A percentile compares a stretch with the other conserved stretches of the same genome.
Evolutionary conservation across 1,140 invertebrate species (phyloP).

Genomic region (Drosophila sulfurigaster): DNA sequence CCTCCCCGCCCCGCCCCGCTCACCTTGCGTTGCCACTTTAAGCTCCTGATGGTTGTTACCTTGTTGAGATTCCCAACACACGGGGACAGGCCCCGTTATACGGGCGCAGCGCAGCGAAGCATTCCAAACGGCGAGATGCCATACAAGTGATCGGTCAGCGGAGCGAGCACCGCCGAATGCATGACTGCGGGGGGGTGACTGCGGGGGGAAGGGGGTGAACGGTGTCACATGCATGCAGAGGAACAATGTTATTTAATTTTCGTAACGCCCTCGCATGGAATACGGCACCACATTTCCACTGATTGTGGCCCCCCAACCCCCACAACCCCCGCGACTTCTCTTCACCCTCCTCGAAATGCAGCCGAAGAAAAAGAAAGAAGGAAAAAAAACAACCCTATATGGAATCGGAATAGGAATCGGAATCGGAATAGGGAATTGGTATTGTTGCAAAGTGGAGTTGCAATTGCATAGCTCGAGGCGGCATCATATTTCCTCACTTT

Average conservation of each 20-base stretch:
- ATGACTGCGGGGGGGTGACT: background rate
- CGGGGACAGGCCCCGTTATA: slow-evolving; percentile 50
- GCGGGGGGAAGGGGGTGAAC: slow-evolving; percentile 18
- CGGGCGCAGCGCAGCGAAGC: slow-evolving; percentile 79
- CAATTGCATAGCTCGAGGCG: slow-evolving; percentile 42
- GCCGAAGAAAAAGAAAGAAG: background rate
- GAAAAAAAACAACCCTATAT: slow-evolving; percentile 16
- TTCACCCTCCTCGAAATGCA: background rate
- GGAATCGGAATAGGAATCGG: slow-evolving; percentile 8
- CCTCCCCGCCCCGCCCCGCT: slow-evolving; percentile 27
- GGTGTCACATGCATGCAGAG: slow-evolving; percentile 39
- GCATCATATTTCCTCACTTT: slow-evolving; percentile 65
- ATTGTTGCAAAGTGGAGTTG: slow-evolving; percentile 36
- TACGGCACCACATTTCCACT: slow-evolving; percentile 22
- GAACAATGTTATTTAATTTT: slow-evolving; percentile 41
- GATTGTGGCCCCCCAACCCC: slow-evolving; percentile 18
- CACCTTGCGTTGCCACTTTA: slow-evolving; percentile 34
- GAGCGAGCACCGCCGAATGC: background rate
- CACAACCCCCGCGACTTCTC: background rate
- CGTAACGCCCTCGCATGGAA: slow-evolving; percentile 10
- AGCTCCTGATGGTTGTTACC: slow-evolving; percentile 56
- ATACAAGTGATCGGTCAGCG: slow-evolving; percentile 57
- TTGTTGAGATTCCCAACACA: slow-evolving; percentile 76
- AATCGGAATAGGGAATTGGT: slow-evolving; percentile 20
- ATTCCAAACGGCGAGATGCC: slow-evolving; percentile 73